Percentiles rank a stretch among this genome's conserved stretches.
Evolutionary conservation across 2,113 vertebrate genomes (phyloP).

Genomic region (Empidonax traillii): DNA sequence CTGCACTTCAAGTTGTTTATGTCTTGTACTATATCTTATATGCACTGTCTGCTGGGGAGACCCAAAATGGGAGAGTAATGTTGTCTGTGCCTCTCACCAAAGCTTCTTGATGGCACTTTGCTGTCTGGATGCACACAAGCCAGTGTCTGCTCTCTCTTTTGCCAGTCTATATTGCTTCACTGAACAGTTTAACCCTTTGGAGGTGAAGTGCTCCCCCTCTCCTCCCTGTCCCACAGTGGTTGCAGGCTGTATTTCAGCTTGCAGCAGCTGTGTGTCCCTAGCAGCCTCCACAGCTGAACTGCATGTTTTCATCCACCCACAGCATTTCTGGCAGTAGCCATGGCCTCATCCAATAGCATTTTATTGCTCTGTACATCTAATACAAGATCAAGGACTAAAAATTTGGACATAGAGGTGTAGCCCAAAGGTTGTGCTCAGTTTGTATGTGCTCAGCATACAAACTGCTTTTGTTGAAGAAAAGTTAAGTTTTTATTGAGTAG

Average conservation of each 20-base stretch:
- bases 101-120: not conserved
- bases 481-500: not conserved
- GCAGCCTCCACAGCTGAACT: not conserved
- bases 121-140: not conserved
- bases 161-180: not conserved
- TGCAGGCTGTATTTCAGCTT: fast-evolving
- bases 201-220: not conserved
- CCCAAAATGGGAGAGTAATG: not conserved
- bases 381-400: not conserved
- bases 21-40: not conserved
- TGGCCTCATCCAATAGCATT: not conserved
- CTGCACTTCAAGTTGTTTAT: not conserved
- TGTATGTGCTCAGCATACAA: not conserved
- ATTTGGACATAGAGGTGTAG: not conserved
- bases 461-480: not conserved
- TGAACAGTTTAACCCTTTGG: not conserved
- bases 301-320: not conserved
- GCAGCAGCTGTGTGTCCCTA: not conserved
- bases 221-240: not conserved
- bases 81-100: not conserved
- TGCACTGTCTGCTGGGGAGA: not conserved
- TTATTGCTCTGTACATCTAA: not conserved
- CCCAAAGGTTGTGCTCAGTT: not conserved
- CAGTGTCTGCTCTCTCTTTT: not conserved
- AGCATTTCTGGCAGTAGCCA: not conserved